Evolutionary conservation across 2,888 invertebrate genomes (phyloP), one percentile per base, ranked within the genome.

Genomic region (Melieria crassipennis): DNA sequence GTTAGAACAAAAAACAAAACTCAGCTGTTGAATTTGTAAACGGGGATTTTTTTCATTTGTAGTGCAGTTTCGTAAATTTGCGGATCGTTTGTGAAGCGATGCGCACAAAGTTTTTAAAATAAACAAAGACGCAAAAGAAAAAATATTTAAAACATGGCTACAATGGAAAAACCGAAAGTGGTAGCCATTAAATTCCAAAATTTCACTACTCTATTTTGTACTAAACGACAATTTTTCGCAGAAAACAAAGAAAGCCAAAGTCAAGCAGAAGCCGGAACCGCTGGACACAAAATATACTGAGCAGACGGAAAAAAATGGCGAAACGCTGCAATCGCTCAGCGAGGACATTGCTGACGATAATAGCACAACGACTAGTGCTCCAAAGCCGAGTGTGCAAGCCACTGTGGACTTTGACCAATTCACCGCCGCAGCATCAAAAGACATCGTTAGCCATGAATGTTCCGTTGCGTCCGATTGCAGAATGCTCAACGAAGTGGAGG

Each of bases 161-260:
- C 87, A 43, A 78, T 87, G 75, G 82, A 81, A 13, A 86, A 82
- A 72, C 83, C 86, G 13, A 85, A 70, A 79, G 79, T 78, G 87
- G 86, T 80, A 76, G 74, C 71, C 71, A 30, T 30, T 47, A 45
- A 48, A 65, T 56, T 60, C 63, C 46, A 63, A 64, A 71, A 68
- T 52, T 50, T 50, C 68, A 68, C 58, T 50, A 71, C 16, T 16
- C 16, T 47, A 70, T 69, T 71, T 70, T 69, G 72, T 64, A 65
- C 60, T 10, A 60, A 63, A 16, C 13, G 56, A 50, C 65, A 64
- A 5, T 50, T 60, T 75, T 66, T 30, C 63, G 52, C 63, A 84
- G 82, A 81, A 83, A 81, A 69, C 79, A 62, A 81, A 78, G 73
- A 81, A 78, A 69, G 42, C 74, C 42, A 78, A 78, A 76, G 46